These are phyloP conservation scores for Leucophenga varia DNA, from an alignment of 1,140 invertebrate genomes.

Conservation along the genomic window DNA sequence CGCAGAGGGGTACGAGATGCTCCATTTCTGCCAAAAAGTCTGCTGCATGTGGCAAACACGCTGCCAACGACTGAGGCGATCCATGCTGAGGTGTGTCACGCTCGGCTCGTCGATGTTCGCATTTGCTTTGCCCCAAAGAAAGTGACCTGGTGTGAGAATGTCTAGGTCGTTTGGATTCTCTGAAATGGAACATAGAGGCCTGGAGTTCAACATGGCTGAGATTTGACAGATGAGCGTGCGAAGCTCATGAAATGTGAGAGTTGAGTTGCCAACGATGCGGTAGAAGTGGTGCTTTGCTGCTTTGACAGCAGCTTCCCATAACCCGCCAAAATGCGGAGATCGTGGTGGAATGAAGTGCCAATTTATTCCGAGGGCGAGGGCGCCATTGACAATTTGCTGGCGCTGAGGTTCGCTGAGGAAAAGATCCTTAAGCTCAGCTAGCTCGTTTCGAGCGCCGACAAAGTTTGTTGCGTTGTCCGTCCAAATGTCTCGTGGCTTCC, in stretches of 20 bases:
- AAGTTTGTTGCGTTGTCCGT: conserved; percentile 7
- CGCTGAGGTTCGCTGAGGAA: neutral
- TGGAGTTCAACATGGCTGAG: neutral
- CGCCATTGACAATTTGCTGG: neutral
- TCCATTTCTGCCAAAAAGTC: neutral
- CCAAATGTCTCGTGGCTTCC: neutral
- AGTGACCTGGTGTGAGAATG: neutral
- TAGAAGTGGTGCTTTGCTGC: too few species aligned
- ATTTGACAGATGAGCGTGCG: neutral
- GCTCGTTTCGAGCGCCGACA: neutral
- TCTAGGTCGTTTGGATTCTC: neutral
- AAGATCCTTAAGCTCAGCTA: neutral
- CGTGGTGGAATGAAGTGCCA: too few species aligned
- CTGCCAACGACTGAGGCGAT: neutral
- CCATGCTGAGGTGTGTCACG: neutral
- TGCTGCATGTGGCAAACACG: neutral
- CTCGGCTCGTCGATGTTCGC: neutral
- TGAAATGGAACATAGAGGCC: neutral
- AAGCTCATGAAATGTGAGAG: neutral
- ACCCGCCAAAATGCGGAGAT: too few species aligned
- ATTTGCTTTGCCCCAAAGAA: neutral
- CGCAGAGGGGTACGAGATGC: neutral
- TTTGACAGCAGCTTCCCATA: too few species aligned
- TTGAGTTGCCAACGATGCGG: neutral
- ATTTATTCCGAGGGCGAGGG: neutral